Conservation (phyloP, 1,140 invertebrate genomes). For the Holotrichia oblita region DNA sequence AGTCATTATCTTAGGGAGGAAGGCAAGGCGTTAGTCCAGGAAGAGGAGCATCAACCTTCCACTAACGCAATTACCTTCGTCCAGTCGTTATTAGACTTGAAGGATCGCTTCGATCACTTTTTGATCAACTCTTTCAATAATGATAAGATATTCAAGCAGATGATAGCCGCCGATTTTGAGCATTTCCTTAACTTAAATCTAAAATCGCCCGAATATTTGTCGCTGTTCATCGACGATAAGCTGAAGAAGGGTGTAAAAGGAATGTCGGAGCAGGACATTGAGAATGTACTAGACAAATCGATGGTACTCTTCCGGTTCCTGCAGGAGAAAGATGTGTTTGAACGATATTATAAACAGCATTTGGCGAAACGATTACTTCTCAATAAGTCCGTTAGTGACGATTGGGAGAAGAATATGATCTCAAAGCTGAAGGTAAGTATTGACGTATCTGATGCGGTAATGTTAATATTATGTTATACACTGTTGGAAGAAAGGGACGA, state of each 20-base stretch:
- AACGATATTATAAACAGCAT: constrained; percentile 99
- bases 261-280: constrained; percentile 98
- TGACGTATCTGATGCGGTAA: not conserved
- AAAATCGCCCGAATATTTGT: constrained; percentile 98
- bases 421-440: constrained; percentile 94
- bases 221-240: constrained; percentile 99
- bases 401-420: constrained; percentile 99
- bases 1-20: constrained; percentile 94
- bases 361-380: constrained; percentile 95
- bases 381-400: constrained; percentile 98
- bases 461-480: too few species aligned
- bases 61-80: constrained; percentile 97
- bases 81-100: constrained; percentile 93
- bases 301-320: constrained; percentile 99
- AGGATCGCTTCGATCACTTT: constrained; percentile 98
- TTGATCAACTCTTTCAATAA: constrained; percentile 96
- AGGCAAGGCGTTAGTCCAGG: constrained; percentile 92
- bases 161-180: constrained; percentile 99
- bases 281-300: constrained; percentile 96
- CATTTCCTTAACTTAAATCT: constrained; percentile 98
- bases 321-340: constrained; percentile 99
- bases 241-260: constrained; percentile 99
- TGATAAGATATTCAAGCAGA: constrained; percentile 94
- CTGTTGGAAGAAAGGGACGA: too few species aligned
- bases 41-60: constrained; percentile 84